Conservation (phyloP, 2,888 invertebrate genomes). For the Lordiphosa fenestrarum region DNA sequence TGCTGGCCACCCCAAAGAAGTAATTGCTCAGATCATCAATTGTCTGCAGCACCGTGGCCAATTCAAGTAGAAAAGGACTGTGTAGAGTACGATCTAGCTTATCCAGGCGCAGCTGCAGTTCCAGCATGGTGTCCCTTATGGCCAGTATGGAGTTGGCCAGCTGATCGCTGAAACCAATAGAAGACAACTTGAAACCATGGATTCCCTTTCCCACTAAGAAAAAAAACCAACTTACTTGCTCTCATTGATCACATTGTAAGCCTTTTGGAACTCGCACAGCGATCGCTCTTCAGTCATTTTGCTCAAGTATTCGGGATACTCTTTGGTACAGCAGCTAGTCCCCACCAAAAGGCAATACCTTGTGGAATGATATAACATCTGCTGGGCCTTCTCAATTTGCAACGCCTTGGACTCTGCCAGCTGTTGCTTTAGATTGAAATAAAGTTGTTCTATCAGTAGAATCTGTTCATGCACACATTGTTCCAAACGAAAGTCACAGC, state of each 20-base stretch:
- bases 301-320: slow-evolving; percentile 70
- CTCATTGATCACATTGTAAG: slow-evolving; percentile 41
- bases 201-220: not conserved
- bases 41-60: slow-evolving; percentile 39
- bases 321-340: slow-evolving; percentile 52
- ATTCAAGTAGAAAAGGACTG: slow-evolving; percentile 54
- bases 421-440: slow-evolving; percentile 27
- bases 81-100: slow-evolving; percentile 53
- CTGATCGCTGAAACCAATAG: slow-evolving; percentile 16
- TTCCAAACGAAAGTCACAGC: slow-evolving; percentile 60
- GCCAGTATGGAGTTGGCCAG: slow-evolving; percentile 32
- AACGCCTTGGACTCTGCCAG: slow-evolving; percentile 24
- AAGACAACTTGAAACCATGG: not conserved
- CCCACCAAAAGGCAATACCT: slow-evolving; percentile 47
- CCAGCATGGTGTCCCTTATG: slow-evolving; percentile 37
- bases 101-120: slow-evolving; percentile 41
- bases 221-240: slow-evolving; percentile 57
- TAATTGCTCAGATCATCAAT: slow-evolving; percentile 58
- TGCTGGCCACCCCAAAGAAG: slow-evolving; percentile 49
- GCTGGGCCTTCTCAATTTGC: slow-evolving; percentile 39
- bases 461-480: slow-evolving; percentile 62
- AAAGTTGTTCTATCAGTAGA: slow-evolving; percentile 48
- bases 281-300: slow-evolving; percentile 51
- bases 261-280: slow-evolving; percentile 53
- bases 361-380: slow-evolving; percentile 51